These are phyloP conservation scores for Polietes domitor DNA, from an alignment of 2,888 invertebrate species.

Conservation along the genomic window DNA sequence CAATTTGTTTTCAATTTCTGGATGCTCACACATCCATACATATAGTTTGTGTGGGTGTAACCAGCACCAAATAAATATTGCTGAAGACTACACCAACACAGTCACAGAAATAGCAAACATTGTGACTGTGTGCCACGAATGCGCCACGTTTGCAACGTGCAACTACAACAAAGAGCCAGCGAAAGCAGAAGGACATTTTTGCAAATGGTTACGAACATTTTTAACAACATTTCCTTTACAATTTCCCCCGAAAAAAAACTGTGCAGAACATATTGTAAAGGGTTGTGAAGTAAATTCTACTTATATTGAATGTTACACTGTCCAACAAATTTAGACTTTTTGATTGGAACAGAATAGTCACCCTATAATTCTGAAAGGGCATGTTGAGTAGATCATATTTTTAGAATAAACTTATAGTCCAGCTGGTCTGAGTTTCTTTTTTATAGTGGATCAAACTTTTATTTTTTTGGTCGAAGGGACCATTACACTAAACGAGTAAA, in stretches of 20 bases:
- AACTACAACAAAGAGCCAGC: background rate
- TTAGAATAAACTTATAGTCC: too few relatives aligned
- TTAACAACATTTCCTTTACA: conserved; percentile 43
- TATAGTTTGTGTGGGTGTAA: background rate
- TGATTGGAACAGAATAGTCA: too few relatives aligned
- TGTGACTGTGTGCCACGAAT: background rate
- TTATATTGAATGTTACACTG: too few relatives aligned
- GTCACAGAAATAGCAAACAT: background rate
- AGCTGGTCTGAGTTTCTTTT: too few relatives aligned
- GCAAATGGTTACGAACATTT: conserved; percentile 31
- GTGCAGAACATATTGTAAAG: background rate
- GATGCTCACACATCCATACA: background rate
- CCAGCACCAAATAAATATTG: background rate
- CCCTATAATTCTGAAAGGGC: too few relatives aligned
- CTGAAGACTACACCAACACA: too few relatives aligned
- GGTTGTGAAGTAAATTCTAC: background rate
- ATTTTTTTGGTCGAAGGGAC: too few relatives aligned
- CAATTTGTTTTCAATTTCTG: conserved; percentile 42
- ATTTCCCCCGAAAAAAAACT: conserved; percentile 10
- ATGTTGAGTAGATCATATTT: too few relatives aligned
- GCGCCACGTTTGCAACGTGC: background rate
- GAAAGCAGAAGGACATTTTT: conserved; percentile 1
- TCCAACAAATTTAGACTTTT: too few relatives aligned
- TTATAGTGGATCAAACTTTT: too few relatives aligned
- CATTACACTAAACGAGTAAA: too few relatives aligned